Conservation (phyloP, 2,797 vertebrate genomes). For the Acestrorhynchus altus region DNA sequence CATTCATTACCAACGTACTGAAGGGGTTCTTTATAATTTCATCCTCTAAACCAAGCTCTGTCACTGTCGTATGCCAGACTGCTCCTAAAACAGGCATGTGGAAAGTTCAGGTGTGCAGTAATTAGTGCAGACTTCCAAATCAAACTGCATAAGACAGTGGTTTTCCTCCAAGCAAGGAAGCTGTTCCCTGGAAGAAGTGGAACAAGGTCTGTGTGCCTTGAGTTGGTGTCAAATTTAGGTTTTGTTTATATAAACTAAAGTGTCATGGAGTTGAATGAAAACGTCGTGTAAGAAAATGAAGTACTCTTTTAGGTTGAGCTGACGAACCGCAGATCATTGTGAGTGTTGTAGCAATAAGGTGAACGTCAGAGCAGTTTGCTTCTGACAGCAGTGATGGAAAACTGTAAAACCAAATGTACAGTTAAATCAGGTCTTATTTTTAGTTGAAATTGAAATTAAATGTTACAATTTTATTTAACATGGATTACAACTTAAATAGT, state of each 20-base stretch:
- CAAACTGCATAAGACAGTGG: too few relatives aligned
- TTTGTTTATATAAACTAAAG: too few relatives aligned
- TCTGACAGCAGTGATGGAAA: neutral
- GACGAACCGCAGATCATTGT: neutral
- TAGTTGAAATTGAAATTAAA: too few relatives aligned
- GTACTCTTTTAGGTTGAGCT: too few relatives aligned
- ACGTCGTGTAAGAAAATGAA: too few relatives aligned
- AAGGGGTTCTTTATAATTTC: constrained; percentile 14
- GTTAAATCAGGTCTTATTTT: neutral
- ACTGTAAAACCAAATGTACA: neutral
- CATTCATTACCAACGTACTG: constrained; percentile 32
- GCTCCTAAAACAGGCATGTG: constrained; percentile 1
- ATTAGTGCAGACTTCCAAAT: neutral
- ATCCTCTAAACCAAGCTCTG: constrained; percentile 28
- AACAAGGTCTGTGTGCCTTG: too few relatives aligned
- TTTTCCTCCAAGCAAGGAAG: neutral
- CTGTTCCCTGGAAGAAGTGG: neutral
- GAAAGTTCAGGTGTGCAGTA: neutral
- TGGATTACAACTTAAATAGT: neutral
- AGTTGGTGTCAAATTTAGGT: too few relatives aligned
- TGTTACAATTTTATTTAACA: neutral
- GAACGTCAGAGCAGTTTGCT: neutral
- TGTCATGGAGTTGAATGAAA: too few relatives aligned
- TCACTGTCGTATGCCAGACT: constrained; percentile 21
- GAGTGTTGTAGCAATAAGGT: neutral